These are phyloP conservation scores for Nymphalis c-album DNA, from an alignment of 2,888 invertebrate species.

Conservation along the genomic window DNA sequence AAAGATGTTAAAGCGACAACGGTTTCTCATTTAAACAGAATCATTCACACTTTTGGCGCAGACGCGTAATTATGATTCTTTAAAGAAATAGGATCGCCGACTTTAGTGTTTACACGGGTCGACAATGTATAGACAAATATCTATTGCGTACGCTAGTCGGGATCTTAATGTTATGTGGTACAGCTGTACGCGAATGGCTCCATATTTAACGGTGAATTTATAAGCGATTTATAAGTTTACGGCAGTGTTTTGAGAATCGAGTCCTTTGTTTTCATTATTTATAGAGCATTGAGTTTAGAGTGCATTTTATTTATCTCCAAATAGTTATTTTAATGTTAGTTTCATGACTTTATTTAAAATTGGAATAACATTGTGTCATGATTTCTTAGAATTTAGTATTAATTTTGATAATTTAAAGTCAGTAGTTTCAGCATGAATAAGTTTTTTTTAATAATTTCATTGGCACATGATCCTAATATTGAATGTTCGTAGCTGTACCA, in stretches of 20 bases:
- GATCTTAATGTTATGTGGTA: constrained; percentile 17
- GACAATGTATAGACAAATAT: constrained; percentile 2
- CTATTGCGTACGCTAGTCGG: constrained; percentile 2
- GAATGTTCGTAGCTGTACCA: constrained; percentile 29
- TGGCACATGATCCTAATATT: constrained; percentile 33
- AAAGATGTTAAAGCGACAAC: constrained; percentile 20
- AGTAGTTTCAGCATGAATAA: constrained; percentile 4
- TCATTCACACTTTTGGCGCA: constrained; percentile 32
- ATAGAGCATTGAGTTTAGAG: not conserved
- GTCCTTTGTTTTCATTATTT: constrained; percentile 8
- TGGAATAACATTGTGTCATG: not conserved
- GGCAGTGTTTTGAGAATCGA: constrained; percentile 23
- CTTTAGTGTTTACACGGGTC: not conserved
- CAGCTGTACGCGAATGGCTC: constrained; percentile 2
- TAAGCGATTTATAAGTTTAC: constrained; percentile 22
- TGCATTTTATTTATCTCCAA: constrained; percentile 1
- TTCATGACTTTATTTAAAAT: not conserved
- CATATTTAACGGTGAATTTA: constrained; percentile 7
- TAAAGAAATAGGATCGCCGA: constrained; percentile 13
- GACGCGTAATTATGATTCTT: constrained; percentile 26
- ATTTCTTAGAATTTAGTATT: constrained; percentile 3
- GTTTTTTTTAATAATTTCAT: constrained; percentile 20
- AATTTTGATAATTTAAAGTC: not conserved
- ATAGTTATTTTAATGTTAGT: not conserved
- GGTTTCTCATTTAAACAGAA: constrained; percentile 23